Percentiles rank a stretch among this genome's conserved stretches.
These are phyloP conservation scores for Scaptomyza hsui DNA, from an alignment of 1,140 invertebrate species.

Conservation along the genomic window DNA sequence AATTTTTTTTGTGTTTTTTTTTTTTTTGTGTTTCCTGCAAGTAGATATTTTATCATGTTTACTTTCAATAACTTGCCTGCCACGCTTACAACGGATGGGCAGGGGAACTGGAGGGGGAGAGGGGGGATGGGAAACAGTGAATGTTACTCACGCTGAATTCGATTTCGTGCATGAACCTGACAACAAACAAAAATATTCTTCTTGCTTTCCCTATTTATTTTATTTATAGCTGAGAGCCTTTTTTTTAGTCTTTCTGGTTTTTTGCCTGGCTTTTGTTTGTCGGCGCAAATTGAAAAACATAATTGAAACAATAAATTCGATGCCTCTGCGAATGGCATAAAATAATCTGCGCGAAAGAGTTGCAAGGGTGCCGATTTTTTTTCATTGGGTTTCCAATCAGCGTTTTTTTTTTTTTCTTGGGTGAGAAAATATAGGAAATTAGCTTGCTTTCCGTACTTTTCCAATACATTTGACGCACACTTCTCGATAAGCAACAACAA, in stretches of 20 bases:
- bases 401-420: background rate
- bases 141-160: constrained; percentile 34
- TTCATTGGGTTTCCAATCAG: background rate
- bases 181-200: constrained; percentile 47
- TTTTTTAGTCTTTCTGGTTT: constrained; percentile 56
- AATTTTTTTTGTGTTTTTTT: constrained; percentile 22
- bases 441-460: constrained; percentile 22
- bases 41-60: constrained; percentile 75
- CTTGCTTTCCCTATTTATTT: constrained; percentile 70
- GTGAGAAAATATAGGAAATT: constrained; percentile 33
- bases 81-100: background rate
- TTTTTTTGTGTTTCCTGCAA: constrained; percentile 44
- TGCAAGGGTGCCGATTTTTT: constrained; percentile 21
- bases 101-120: background rate
- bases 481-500: background rate
- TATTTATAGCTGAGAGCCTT: constrained; percentile 73
- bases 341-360: constrained; percentile 53
- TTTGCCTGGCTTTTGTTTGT: constrained; percentile 66
- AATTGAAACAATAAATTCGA: constrained; percentile 80
- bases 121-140: background rate
- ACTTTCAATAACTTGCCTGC: constrained; percentile 74
- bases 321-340: constrained; percentile 7
- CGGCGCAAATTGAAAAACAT: constrained; percentile 80
- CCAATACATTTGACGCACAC: constrained; percentile 39
- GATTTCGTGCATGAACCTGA: constrained; percentile 61